A percentile compares a stretch with the other conserved stretches of the same genome.
Conservation (phyloP, 2,797 vertebrate genomes). For the Parambassis ranga region DNA sequence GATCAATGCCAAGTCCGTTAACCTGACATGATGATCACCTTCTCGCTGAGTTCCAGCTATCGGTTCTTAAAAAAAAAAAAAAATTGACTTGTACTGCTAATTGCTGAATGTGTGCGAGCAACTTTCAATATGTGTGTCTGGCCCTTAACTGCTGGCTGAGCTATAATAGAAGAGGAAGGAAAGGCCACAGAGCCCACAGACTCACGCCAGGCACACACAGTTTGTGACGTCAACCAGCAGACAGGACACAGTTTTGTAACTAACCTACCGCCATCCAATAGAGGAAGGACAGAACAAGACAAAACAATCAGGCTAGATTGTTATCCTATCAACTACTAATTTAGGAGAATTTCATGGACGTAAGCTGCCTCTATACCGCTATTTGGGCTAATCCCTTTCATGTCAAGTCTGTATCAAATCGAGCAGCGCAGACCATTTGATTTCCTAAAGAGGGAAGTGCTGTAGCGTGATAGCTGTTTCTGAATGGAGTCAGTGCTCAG, state of each 20-base stretch:
- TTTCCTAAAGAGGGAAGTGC: slow-evolving; percentile 41
- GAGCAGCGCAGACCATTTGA: slow-evolving; percentile 5
- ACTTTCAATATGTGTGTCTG: slow-evolving; percentile 32
- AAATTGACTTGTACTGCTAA: neutral
- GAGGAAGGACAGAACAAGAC: slow-evolving; percentile 31
- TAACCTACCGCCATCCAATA: slow-evolving; percentile 14
- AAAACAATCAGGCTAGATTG: slow-evolving; percentile 15
- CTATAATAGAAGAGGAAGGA: slow-evolving; percentile 70
- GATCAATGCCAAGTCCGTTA: neutral
- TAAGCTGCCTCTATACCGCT: neutral
- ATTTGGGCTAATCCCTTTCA: slow-evolving; percentile 21
- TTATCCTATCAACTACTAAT: slow-evolving; percentile 9
- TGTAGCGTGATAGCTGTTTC: slow-evolving; percentile 27
- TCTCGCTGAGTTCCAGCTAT: neutral
- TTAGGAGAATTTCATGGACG: slow-evolving; percentile 8
- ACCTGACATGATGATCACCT: neutral
- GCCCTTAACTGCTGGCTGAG: slow-evolving; percentile 48
- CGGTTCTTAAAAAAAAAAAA: neutral
- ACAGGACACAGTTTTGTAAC: slow-evolving; percentile 71
- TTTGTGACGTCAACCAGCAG: slow-evolving; percentile 65
- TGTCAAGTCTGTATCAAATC: slow-evolving; percentile 40
- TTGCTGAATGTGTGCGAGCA: neutral
- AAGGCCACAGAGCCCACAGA: slow-evolving; percentile 53
- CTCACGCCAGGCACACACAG: slow-evolving; percentile 55
- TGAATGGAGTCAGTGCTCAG: slow-evolving; percentile 50